Evolutionary conservation across 2,113 vertebrate genomes (phyloP).

Genomic region (Zosterops borbonicus): DNA sequence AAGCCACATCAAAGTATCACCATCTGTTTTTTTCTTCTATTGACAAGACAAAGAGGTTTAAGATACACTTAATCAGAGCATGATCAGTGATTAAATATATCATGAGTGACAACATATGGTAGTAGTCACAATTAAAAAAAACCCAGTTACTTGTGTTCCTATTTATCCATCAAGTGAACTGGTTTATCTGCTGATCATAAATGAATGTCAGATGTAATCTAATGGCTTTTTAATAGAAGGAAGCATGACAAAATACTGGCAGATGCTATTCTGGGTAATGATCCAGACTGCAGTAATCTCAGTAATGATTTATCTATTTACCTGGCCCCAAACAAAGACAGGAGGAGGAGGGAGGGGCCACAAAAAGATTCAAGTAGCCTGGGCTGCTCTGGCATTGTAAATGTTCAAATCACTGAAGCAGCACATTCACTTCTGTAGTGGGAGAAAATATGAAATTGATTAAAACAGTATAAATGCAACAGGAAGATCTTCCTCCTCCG

Average conservation of each 20-base stretch:
- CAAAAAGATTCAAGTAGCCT: background rate
- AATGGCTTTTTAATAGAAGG: constrained; percentile 66
- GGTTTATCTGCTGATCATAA: constrained; percentile 59
- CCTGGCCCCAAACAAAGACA: constrained; percentile 35
- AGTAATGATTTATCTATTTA: constrained; percentile 69
- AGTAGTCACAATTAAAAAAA: constrained; percentile 47
- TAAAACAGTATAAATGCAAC: constrained; percentile 37
- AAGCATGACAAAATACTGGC: constrained; percentile 61
- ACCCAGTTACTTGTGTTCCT: constrained; percentile 19
- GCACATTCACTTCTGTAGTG: background rate
- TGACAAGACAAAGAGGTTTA: constrained; percentile 27
- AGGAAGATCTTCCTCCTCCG: constrained; percentile 11
- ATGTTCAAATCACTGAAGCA: constrained; percentile 50
- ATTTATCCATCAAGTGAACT: constrained; percentile 47
- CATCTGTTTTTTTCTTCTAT: background rate
- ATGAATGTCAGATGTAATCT: constrained; percentile 54
- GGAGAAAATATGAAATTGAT: constrained; percentile 42
- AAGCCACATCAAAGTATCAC: background rate
- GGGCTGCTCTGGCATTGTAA: background rate
- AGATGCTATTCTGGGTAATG: constrained; percentile 67
- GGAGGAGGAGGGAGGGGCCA: background rate
- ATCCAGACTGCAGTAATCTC: constrained; percentile 53
- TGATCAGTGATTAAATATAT: constrained; percentile 44
- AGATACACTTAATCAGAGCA: constrained; percentile 49
- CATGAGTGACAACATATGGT: constrained; percentile 1